A percentile compares a stretch with the other conserved stretches of the same genome.
Evolutionary conservation across 1,140 invertebrate genomes (phyloP).

Genomic region (Globodera ellingtonae): DNA sequence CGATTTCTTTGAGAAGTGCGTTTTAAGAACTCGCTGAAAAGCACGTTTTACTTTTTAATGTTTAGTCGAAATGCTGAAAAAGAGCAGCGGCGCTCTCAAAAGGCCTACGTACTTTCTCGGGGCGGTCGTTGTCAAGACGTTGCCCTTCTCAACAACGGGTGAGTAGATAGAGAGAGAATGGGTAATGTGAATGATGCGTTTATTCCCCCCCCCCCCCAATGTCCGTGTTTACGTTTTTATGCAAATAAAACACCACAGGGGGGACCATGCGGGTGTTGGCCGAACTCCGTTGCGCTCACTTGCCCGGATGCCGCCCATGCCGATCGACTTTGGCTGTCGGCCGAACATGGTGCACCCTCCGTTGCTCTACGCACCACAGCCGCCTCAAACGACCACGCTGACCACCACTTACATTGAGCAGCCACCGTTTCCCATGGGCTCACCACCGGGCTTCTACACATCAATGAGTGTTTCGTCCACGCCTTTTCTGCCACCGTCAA

Average conservation of each 20-base stretch:
- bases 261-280: too few species aligned
- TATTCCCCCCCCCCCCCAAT: background rate
- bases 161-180: background rate
- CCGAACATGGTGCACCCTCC: background rate
- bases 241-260: too few species aligned
- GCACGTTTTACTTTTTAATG: background rate
- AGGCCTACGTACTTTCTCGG: background rate
- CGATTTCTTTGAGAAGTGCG: constrained; percentile 15
- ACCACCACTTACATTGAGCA: background rate
- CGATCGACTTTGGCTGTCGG: background rate
- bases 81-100: constrained; percentile 3
- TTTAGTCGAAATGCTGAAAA: constrained; percentile 7
- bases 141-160: background rate
- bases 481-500: background rate
- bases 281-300: background rate
- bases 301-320: background rate
- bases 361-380: background rate
- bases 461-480: background rate
- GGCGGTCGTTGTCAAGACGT: background rate
- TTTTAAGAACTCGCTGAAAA: background rate
- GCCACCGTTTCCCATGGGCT: background rate
- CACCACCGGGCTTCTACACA: background rate
- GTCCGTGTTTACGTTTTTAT: background rate
- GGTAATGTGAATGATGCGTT: background rate
- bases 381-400: background rate